Evolutionary conservation across 2,113 vertebrate genomes (phyloP).

Genomic region (Cebus imitator): DNA sequence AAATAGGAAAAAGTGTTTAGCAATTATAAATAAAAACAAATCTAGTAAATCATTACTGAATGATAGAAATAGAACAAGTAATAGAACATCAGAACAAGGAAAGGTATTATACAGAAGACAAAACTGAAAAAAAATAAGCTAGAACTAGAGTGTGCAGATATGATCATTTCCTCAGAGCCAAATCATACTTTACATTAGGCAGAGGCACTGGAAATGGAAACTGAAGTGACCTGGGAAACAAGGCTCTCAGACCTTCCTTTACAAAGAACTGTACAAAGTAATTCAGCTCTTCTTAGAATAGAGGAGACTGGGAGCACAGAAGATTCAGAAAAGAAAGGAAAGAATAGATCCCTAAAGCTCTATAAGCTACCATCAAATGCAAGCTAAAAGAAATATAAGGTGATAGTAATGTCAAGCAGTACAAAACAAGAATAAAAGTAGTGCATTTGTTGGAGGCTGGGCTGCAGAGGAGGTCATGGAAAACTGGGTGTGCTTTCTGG

Average conservation of each 20-base stretch:
- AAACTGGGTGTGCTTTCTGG: not conserved
- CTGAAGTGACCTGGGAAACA: slow-evolving; percentile 11
- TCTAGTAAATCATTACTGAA: not conserved
- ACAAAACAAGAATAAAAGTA: slow-evolving; percentile 49
- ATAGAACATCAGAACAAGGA: not conserved
- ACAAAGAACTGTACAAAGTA: slow-evolving; percentile 52
- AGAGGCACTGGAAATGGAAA: slow-evolving; percentile 50
- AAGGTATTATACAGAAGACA: not conserved
- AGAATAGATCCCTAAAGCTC: slow-evolving; percentile 47
- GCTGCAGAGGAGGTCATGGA: not conserved
- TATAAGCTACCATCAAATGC: slow-evolving; percentile 39
- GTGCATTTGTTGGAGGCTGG: not conserved
- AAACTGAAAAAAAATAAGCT: not conserved
- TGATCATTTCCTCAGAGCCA: not conserved
- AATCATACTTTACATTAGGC: not conserved
- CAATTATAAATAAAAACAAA: slow-evolving; percentile 21
- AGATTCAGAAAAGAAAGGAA: slow-evolving; percentile 59
- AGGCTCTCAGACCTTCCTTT: slow-evolving; percentile 52
- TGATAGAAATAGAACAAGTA: not conserved
- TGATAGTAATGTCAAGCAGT: slow-evolving; percentile 8
- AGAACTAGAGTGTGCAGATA: not conserved
- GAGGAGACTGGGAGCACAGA: slow-evolving; percentile 18
- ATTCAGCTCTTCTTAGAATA: slow-evolving; percentile 69
- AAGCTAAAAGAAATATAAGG: slow-evolving; percentile 50
- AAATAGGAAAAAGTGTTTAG: not conserved